Base-by-base conservation (phyloP, 92 coral and sea anemone species). In the Siderastrea radians region DNA sequence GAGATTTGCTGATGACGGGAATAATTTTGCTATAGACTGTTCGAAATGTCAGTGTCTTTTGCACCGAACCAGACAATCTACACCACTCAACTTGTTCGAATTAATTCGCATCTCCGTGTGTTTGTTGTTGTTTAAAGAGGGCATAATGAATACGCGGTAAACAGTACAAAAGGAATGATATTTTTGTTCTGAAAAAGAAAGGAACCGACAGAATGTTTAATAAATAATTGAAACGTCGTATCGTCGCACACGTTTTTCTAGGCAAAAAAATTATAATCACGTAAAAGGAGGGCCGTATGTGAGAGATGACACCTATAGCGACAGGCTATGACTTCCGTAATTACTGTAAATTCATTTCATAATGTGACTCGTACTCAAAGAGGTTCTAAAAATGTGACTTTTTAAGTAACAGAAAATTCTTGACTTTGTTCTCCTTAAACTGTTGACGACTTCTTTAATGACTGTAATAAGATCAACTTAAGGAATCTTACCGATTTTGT, bases 81-180 rank as follows among this genome's bases (percentile, higher is more conserved):
- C 74, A 46, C 1, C n/a, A 6, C 50, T 45, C 12, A 12, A 47
- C 1, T 11, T 15, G 75, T 48, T 49, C 7, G 43, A 47, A 71
- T 71, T 71, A 71, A 71, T 71, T 71, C 47, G 53, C 50, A 49
- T 46, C 75, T 46, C 50, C 26, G 53, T 17, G 51, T 71, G 53
- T 3, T 9, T 47, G 75, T 71, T 71, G 45, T 16, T 48, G 75
- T 16, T 48, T 19, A 7, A 69, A 3, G 17, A 3, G 6, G 38
- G 55, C 51, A 71, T 9, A 71, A 45, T 46, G 6, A 1, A 71
- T 50, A 16, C 75, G 55, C 26, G 55, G 50, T 10, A 46, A 71
- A 71, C 13, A 12, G 12, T 48, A 15, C 15, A 5, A 68, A 68
- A 8, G 16, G 49, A 46, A 11, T 6, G 49, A 11, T 47, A 69